phyloP scores from a whole-genome alignment of 2,888 invertebrate species.

The Caenorhabditis becei region DNA sequence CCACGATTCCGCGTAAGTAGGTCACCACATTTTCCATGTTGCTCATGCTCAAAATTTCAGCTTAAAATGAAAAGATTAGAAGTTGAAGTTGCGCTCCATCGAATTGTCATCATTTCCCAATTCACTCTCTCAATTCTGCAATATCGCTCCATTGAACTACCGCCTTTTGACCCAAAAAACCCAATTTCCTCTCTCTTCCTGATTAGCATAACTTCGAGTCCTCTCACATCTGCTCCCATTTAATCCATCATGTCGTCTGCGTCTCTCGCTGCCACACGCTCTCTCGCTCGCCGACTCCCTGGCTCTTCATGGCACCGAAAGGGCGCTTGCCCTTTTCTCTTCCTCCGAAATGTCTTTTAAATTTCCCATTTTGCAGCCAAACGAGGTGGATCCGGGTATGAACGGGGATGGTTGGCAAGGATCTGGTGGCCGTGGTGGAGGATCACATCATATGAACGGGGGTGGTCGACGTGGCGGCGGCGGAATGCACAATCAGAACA shows the following conservation, averaged over 20 bases:
- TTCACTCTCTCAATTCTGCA: too few species aligned
- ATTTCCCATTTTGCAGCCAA: constrained; percentile 40
- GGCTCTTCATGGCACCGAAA: constrained; percentile 20
- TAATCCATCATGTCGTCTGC: constrained; percentile 14
- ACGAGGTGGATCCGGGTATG: constrained; percentile 64
- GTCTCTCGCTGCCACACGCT: neutral
- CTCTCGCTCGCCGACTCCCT: constrained; percentile 10
- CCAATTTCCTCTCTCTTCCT: neutral
- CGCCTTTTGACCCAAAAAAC: too few species aligned
- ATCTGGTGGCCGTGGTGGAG: constrained; percentile 51
- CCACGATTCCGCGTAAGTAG: too few species aligned
- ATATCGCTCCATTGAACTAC: too few species aligned
- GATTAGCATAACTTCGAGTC: constrained; percentile 1
- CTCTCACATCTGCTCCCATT: constrained; percentile 21
- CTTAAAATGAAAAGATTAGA: too few species aligned
- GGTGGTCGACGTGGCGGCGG: constrained; percentile 41
- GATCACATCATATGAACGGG: constrained; percentile 58
- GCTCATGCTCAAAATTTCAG: too few species aligned
- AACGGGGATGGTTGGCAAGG: constrained; percentile 66
- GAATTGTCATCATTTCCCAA: too few species aligned
- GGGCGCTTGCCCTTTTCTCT: neutral
- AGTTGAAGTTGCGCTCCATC: too few species aligned
- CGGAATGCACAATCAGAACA: constrained; percentile 35
- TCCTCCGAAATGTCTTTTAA: neutral
- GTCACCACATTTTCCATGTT: too few species aligned